phyloP scores from a whole-genome alignment of 2,113 vertebrate genomes.

The Gracilinanus agilis region DNA sequence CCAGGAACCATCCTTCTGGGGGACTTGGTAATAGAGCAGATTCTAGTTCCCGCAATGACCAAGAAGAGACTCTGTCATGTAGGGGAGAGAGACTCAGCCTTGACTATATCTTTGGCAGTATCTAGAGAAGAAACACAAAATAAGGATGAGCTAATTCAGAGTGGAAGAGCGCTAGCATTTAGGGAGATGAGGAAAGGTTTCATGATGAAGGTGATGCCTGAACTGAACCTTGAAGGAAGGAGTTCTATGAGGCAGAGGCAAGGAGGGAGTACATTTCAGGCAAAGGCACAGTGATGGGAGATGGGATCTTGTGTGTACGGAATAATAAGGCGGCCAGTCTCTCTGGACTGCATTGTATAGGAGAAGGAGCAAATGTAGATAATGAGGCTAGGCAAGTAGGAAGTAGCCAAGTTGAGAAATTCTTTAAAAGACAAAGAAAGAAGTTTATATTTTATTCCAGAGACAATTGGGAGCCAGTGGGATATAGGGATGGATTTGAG shows the following conservation, averaged over 20 bases:
- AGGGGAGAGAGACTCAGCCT: too few species aligned
- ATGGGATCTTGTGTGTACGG: neutral
- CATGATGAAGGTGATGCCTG: too few species aligned
- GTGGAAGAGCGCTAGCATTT: too few species aligned
- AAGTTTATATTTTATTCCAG: neutral
- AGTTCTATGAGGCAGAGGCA: too few species aligned
- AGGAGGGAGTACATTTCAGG: too few species aligned
- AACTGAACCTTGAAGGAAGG: too few species aligned
- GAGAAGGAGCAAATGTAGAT: neutral
- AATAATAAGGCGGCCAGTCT: neutral
- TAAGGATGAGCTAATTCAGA: too few species aligned
- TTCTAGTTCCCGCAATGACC: neutral
- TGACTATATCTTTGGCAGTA: too few species aligned
- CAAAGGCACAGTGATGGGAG: neutral
- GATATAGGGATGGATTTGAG: neutral
- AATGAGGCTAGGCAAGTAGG: neutral
- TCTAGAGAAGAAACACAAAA: too few species aligned
- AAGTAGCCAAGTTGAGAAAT: neutral
- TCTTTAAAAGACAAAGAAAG: neutral
- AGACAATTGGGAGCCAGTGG: neutral
- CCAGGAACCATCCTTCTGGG: neutral
- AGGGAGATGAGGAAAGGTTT: too few species aligned
- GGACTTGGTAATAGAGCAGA: neutral
- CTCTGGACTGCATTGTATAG: neutral
- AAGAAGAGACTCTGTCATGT: neutral